Conservation (phyloP, 2,797 vertebrate genomes). For the Rhincodon typus region DNA sequence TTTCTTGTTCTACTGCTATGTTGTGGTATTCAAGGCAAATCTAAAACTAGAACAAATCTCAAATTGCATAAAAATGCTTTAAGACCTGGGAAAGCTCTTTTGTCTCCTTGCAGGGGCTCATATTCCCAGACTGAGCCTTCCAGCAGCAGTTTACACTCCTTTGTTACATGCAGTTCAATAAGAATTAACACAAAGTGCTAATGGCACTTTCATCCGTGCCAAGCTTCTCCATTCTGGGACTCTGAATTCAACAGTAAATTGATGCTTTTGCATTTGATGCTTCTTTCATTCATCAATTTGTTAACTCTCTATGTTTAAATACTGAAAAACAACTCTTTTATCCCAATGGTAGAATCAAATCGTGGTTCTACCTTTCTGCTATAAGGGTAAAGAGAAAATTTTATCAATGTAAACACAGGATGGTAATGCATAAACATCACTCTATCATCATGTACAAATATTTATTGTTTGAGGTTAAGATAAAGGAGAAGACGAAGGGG, state of each 20-base stretch:
- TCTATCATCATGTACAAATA: not conserved
- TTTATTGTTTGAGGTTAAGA: not conserved
- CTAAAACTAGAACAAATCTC: not conserved
- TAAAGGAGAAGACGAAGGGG: not conserved
- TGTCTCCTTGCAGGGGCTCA: not conserved
- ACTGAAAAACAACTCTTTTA: not conserved
- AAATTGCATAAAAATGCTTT: not conserved
- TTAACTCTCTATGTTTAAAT: not conserved
- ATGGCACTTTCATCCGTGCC: not conserved
- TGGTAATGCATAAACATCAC: not conserved
- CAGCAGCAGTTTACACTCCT: conserved; percentile 6
- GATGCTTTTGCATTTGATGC: not conserved
- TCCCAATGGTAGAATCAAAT: not conserved
- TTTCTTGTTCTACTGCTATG: not conserved
- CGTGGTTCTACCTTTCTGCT: not conserved
- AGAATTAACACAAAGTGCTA: conserved; percentile 4
- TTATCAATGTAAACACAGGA: not conserved
- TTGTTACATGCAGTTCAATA: conserved; percentile 23
- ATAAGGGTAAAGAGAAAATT: not conserved
- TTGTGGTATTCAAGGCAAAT: not conserved
- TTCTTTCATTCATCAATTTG: not conserved
- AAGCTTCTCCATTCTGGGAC: conserved; percentile 12
- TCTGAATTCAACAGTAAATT: conserved; percentile 15
- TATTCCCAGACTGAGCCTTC: not conserved
- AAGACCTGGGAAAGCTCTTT: not conserved